phyloP scores from a whole-genome alignment of 2,888 invertebrate species.

The Calliphora vomitoria region DNA sequence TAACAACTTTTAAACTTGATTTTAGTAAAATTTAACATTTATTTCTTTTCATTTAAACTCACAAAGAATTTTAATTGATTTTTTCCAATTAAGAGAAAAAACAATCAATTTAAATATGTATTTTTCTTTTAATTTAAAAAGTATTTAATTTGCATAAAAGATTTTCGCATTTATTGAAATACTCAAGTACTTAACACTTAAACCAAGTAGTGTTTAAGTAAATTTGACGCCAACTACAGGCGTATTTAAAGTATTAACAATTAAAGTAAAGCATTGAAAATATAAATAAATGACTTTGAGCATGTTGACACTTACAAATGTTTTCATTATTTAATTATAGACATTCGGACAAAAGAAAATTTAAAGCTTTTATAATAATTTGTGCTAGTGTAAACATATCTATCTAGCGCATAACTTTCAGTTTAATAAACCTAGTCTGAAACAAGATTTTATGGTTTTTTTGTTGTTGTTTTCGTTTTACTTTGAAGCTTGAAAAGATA shows the following conservation, averaged over 20 bases:
- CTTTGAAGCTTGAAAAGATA: neutral
- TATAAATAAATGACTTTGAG: neutral
- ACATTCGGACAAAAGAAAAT: neutral
- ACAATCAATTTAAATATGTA: conserved; percentile 22
- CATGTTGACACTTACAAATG: neutral
- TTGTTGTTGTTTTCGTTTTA: neutral
- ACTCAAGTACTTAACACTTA: conserved; percentile 47
- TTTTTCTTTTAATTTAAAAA: conserved; percentile 18
- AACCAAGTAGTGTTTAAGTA: neutral
- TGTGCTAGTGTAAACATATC: conserved; percentile 2
- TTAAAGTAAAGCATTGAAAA: conserved; percentile 17
- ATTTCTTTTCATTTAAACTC: neutral
- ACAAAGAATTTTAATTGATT: conserved; percentile 34
- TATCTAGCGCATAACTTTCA: neutral
- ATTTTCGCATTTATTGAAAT: conserved; percentile 24
- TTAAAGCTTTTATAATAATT: too few species aligned
- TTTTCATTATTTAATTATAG: too few species aligned
- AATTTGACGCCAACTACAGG: conserved; percentile 40
- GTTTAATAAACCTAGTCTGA: conserved; percentile 43
- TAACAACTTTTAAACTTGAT: neutral
- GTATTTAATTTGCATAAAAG: conserved; percentile 37
- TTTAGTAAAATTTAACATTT: neutral
- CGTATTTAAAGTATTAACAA: neutral
- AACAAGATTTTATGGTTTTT: neutral
- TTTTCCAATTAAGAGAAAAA: conserved; percentile 39